These are phyloP conservation scores for Peromyscus attwateri DNA, from an alignment of 2,797 vertebrate species.

Conservation along the genomic window DNA sequence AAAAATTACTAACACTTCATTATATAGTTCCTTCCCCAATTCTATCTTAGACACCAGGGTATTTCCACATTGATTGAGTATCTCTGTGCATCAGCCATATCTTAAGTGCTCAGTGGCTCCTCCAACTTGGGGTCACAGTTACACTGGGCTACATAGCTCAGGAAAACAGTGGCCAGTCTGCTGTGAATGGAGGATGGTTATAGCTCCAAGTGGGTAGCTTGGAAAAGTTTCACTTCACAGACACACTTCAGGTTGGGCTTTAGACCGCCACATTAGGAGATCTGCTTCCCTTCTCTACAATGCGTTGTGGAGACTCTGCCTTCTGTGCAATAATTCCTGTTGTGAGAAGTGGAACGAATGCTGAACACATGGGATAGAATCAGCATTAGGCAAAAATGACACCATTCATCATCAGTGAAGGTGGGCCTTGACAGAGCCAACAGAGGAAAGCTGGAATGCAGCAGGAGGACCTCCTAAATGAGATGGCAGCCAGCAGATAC, in stretches of 20 bases:
- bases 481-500: neutral
- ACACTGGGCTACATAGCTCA: no score
- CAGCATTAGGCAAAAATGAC: neutral
- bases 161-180: neutral
- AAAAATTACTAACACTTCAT: no score
- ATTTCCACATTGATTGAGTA: no score
- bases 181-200: neutral
- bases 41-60: no score
- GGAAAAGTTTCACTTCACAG: no score
- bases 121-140: rapidly evolving
- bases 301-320: neutral
- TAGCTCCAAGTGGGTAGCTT: neutral
- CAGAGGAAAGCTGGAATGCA: neutral
- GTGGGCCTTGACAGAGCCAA: neutral
- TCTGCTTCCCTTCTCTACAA: neutral
- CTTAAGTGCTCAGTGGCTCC: neutral
- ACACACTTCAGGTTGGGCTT: neutral
- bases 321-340: neutral
- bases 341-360: neutral
- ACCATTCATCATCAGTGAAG: neutral
- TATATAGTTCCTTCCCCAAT: no score
- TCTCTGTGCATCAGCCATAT: neutral
- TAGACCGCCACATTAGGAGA: neutral
- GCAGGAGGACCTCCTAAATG: neutral
- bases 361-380: neutral